Evolutionary conservation across 2,113 vertebrate genomes (phyloP).

Genomic region (Hiodon alosoides): DNA sequence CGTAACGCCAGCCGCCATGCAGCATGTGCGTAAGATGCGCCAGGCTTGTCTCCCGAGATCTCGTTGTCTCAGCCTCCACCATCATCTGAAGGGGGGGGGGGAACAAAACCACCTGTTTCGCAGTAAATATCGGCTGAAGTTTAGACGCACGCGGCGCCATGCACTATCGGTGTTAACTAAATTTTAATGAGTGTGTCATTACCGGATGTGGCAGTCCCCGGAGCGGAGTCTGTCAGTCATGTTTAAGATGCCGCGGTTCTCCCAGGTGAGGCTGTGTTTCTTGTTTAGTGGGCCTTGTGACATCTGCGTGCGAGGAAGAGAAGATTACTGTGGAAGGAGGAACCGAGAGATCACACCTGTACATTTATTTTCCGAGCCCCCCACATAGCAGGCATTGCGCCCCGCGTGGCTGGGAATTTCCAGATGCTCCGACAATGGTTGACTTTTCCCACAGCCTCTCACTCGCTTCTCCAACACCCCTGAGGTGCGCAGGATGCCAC

Average conservation of each 20-base stretch:
- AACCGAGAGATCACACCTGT: conserved; percentile 7
- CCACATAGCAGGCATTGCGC: neutral
- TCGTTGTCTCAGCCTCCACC: neutral
- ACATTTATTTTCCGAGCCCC: neutral
- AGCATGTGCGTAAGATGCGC: neutral
- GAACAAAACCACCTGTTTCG: conserved; percentile 6
- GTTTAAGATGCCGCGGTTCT: neutral
- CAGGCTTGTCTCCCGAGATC: conserved; percentile 10
- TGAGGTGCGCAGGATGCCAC: neutral
- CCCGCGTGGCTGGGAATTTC: neutral
- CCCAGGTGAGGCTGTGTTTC: neutral
- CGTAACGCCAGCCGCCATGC: neutral
- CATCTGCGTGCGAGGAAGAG: neutral
- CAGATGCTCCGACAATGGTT: neutral
- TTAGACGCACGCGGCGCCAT: neutral
- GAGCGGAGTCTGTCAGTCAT: conserved; percentile 1
- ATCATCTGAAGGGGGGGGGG: neutral
- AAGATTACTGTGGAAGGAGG: neutral
- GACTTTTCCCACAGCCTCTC: conserved; percentile 8
- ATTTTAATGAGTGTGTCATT: conserved; percentile 15
- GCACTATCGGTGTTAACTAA: conserved; percentile 1
- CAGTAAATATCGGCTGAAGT: neutral
- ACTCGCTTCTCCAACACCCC: too few relatives aligned
- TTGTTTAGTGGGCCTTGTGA: neutral
- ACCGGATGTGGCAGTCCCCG: neutral